phyloP scores from a whole-genome alignment of 2,797 vertebrate genomes.

The Sebastes iracundus region DNA sequence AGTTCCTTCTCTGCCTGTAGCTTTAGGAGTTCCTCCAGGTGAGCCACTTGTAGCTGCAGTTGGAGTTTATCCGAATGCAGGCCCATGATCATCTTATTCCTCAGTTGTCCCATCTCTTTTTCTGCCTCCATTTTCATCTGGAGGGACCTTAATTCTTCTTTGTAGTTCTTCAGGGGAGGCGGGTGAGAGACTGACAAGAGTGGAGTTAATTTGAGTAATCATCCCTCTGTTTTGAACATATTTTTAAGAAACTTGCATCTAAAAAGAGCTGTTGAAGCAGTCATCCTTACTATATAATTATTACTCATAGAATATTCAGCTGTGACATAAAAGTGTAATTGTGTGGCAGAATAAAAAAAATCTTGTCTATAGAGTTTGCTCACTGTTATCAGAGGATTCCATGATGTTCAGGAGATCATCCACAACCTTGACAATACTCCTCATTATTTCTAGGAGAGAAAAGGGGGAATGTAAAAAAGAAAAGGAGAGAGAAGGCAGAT shows the following conservation, averaged over 20 bases:
- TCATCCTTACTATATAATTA: not conserved
- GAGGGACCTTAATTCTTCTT: constrained; percentile 1
- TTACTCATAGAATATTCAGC: not conserved
- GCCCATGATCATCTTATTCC: constrained; percentile 19
- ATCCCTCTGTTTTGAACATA: not conserved
- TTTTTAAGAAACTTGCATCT: not conserved
- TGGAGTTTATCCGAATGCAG: constrained; percentile 15
- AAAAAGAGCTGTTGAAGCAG: not conserved
- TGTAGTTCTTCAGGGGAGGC: not conserved
- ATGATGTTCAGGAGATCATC: constrained; percentile 3
- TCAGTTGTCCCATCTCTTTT: not conserved
- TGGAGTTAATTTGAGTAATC: not conserved
- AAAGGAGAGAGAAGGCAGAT: not conserved
- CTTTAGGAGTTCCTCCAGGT: constrained; percentile 3
- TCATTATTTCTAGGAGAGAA: not conserved
- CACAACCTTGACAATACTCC: not conserved
- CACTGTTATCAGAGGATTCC: not conserved
- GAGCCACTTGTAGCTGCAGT: constrained; percentile 10
- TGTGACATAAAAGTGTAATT: not conserved
- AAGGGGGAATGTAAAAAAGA: not conserved
- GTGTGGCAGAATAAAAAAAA: not conserved
- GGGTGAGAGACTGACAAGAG: not conserved
- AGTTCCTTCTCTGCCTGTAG: not conserved
- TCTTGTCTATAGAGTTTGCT: not conserved
- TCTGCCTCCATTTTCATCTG: constrained; percentile 21